phyloP scores from a whole-genome alignment of 2,797 vertebrate genomes.

The Phylloscopus collybita region DNA sequence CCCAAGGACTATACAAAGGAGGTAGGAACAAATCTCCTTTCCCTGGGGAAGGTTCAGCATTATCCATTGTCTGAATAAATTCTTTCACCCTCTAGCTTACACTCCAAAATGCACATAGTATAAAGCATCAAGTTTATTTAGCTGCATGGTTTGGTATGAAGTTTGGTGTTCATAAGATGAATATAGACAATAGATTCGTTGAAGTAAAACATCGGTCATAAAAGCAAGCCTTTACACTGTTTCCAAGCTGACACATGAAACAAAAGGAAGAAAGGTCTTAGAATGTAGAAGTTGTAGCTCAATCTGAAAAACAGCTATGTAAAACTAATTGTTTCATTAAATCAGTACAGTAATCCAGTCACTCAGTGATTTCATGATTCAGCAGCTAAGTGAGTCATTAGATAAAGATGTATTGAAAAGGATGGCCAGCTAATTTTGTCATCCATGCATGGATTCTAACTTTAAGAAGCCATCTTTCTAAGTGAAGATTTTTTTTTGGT shows the following conservation, averaged over 20 bases:
- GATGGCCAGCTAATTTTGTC: neutral
- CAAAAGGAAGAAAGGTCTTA: neutral
- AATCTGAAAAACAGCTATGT: neutral
- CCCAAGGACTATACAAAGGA: slow-evolving; percentile 89
- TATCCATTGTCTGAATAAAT: neutral
- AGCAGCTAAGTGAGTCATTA: neutral
- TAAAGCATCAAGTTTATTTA: neutral
- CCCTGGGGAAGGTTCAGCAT: neutral
- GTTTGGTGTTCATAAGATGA: neutral
- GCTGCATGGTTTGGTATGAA: neutral
- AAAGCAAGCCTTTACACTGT: neutral
- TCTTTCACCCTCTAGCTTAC: neutral
- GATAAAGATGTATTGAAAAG: neutral
- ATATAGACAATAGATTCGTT: neutral
- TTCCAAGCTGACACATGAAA: neutral
- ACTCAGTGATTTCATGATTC: neutral
- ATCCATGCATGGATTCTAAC: neutral
- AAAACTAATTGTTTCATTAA: neutral
- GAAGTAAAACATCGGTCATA: neutral
- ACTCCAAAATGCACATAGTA: neutral
- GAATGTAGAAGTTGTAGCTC: neutral
- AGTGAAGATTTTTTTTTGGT: neutral
- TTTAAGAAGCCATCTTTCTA: neutral
- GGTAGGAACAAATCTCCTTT: slow-evolving; percentile 72
- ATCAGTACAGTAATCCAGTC: neutral